phyloP scores from a whole-genome alignment of 2,797 vertebrate species.

The Onychomys arenicola region DNA sequence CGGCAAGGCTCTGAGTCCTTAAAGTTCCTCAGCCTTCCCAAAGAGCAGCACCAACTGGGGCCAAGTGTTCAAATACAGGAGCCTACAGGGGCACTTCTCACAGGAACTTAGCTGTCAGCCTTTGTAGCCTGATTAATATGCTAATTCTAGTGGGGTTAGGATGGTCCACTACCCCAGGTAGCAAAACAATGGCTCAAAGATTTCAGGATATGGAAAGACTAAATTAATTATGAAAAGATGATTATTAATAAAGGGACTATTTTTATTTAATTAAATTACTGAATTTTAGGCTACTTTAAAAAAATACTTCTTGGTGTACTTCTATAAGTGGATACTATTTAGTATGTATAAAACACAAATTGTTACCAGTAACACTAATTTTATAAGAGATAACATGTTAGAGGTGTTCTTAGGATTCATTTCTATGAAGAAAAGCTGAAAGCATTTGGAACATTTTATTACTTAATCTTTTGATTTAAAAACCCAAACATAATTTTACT shows the following conservation, averaged over 20 bases:
- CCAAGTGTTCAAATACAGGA: background rate
- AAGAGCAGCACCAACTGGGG: background rate
- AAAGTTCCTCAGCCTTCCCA: background rate
- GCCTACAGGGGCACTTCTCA: background rate
- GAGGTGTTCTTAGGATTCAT: constrained; percentile 18
- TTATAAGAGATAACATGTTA: constrained; percentile 27
- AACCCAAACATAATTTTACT: background rate
- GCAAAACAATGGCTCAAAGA: background rate
- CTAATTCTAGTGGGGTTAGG: background rate
- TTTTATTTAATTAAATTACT: constrained; percentile 48
- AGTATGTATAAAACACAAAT: constrained; percentile 57
- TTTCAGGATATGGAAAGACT: background rate
- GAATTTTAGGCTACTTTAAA: constrained; percentile 40
- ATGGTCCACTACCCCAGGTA: background rate
- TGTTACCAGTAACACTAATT: constrained; percentile 57
- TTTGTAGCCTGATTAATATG: background rate
- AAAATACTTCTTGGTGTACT: constrained; percentile 33
- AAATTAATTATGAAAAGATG: constrained; percentile 19
- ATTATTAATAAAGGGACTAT: background rate
- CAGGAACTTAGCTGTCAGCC: background rate
- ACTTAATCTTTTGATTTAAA: constrained; percentile 56
- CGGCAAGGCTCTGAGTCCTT: background rate
- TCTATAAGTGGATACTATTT: constrained; percentile 38
- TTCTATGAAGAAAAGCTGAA: constrained; percentile 51
- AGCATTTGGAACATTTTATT: constrained; percentile 45